Evolutionary conservation across 2,888 invertebrate species (phyloP), one percentile per base, ranked within the genome.

Genomic region (Dryococelus australis): DNA sequence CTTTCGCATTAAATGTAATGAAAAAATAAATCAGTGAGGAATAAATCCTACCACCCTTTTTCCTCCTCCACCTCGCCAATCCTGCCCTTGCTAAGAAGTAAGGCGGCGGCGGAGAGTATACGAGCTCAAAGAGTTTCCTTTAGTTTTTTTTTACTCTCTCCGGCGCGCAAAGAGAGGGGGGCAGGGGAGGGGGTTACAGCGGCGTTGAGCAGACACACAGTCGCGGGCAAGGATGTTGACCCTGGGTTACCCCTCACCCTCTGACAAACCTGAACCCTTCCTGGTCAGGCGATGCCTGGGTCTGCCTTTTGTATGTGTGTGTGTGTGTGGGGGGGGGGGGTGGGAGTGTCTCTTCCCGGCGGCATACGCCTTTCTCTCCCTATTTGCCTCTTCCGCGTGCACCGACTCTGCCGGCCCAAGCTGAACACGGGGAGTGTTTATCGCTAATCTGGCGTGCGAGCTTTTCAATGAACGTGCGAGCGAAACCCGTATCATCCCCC

Each of bases 1-100:
- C 83, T 83, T 83, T 43, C 35, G 20, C 83, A 83, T 83, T 43
- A 83, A 28, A 83, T 83, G 83, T 83, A 83, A 83, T 83, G 83
- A 83, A 83, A 83, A 83, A 83, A 28, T 83, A 83, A 83, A 83
- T 83, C 83, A 83, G 35, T 28, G 83, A 28, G 83, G 43, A 35
- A 83, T 35, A 65, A 65, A 65, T 65, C 65, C 65, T 65, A 65
- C 2, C 65, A 1, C 2, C 65, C 65, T 65, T 65, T 65, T 65
- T 65, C 65, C 65, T 65, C 24, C n/a, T 24, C 65, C 65, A 35
- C 2, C 35, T 35, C 35, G 20, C 16, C 16, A 24, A 20, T 5
- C 65, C 20, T 8, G n/a, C 8, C 65, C 20, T 1, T 9, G 20
- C 65, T 65, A 12, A 24, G 65, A 65, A 65, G 65, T 65, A 65